A percentile compares a stretch with the other conserved stretches of the same genome.
These are phyloP conservation scores for Magallana gigas DNA, from an alignment of 1,140 invertebrate genomes.

Conservation along the genomic window DNA sequence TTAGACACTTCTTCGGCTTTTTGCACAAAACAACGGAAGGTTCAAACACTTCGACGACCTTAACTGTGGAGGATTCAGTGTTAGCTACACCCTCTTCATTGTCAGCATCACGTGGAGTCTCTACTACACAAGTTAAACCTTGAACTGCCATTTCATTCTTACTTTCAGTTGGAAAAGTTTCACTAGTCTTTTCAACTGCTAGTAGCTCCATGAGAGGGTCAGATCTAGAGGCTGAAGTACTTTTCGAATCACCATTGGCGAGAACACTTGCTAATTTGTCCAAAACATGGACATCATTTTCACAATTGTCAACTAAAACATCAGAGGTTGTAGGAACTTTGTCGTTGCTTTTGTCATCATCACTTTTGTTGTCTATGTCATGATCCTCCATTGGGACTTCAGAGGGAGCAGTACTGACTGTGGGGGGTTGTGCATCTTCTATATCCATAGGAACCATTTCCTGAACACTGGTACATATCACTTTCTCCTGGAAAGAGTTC, in stretches of 20 bases:
- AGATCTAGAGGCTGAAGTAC: not conserved
- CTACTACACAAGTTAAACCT: not conserved
- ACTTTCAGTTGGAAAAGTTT: not conserved
- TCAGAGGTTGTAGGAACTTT: not conserved
- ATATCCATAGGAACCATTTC: not conserved
- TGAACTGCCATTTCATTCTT: not conserved
- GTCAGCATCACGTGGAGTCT: not conserved
- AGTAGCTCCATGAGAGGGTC: not conserved
- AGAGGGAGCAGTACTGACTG: not conserved
- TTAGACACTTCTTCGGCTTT: constrained; percentile 57
- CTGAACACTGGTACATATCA: not conserved
- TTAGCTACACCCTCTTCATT: not conserved
- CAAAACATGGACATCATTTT: not conserved
- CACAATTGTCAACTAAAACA: not conserved
- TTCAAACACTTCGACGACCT: constrained; percentile 53
- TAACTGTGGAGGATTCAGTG: not conserved
- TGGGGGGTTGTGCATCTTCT: not conserved
- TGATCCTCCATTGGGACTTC: not conserved
- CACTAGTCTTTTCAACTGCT: not conserved
- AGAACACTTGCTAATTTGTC: constrained; percentile 21
- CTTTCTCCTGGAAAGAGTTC: not conserved
- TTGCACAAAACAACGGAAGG: constrained; percentile 48
- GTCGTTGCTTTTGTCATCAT: not conserved
- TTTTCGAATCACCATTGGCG: not conserved
- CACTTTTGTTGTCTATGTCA: not conserved